Evolutionary conservation across 1,140 invertebrate species (phyloP), one percentile per base, ranked within the genome.

Genomic region (Wiebesia pumilae): DNA sequence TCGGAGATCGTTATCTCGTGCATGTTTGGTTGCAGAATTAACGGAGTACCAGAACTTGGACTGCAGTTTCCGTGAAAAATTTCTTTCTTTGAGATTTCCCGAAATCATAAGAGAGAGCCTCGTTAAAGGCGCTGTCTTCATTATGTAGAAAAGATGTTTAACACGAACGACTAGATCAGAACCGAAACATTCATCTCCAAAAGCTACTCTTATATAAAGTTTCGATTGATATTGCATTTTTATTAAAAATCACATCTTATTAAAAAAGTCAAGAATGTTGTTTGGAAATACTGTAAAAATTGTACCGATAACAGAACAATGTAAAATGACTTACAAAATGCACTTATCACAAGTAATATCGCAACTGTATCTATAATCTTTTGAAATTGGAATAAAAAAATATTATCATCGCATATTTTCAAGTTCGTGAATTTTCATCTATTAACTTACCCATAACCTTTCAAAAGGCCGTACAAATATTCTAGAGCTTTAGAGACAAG

Each of bases 1-100:
- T 85, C 62, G 77, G 75, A 84, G 75, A 85, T 85, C 30, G 77
- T 35, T 85, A 81, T 85, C 79, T 62, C 71, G 81, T 30, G 54
- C 54, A 54, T 33, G 47, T 30, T 65, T 58, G 27, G 83, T 71
- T 54, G 65, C 24, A 69, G 9, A 30, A 75, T 24, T 75, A 75
- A 75, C 71, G 71, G 40, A 43, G 71, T 7, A 3, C 40, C 71
- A 3, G 38, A 14, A 33, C 71, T 24, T 40, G 38, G 71, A 75
- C 43, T 75, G 40, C 33, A 65, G 47, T 24, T 54, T 4, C 43
- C 51, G 47, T 33, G 77, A 81, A 81, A 81, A 81, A 67, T 43
- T 65, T 24, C 71, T n/a, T 43, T 75, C 38, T 0, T 24, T 12
- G 38, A 12, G 58, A 54, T 27, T 62, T 62, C 58, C 24, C 58